Evolutionary conservation across 2,888 invertebrate genomes (phyloP).

Genomic region (Seira sanloemensis): DNA sequence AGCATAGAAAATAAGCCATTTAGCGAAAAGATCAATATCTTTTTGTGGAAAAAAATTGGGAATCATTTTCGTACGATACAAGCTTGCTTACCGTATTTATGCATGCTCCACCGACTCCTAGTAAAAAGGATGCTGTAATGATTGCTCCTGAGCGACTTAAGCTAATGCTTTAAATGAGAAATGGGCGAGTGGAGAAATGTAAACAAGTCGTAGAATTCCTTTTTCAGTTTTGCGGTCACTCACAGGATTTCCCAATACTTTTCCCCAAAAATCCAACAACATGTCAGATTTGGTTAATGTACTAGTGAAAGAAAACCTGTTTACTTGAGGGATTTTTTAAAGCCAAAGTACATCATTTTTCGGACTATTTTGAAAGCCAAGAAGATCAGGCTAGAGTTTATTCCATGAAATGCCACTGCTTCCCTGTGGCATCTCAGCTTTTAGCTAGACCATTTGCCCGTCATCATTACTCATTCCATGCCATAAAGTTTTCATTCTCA

Average conservation of each 20-base stretch:
- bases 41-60: background rate
- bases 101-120: background rate
- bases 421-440: background rate
- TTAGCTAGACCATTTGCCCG: background rate
- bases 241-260: too few species aligned
- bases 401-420: background rate
- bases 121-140: background rate
- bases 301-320: background rate
- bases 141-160: background rate
- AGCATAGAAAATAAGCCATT: conserved; percentile 15
- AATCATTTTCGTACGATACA: too few species aligned
- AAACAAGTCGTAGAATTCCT: too few species aligned
- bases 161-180: background rate
- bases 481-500: background rate
- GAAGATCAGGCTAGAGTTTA: background rate
- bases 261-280: too few species aligned
- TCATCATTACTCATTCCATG: background rate
- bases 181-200: background rate
- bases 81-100: background rate
- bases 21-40: background rate
- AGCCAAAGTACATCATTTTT: background rate
- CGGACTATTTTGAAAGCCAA: background rate
- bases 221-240: too few species aligned
- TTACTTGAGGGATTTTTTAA: background rate
- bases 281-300: background rate